phyloP scores from a whole-genome alignment of 2,888 invertebrate genomes.

The Copidosoma aretas region DNA sequence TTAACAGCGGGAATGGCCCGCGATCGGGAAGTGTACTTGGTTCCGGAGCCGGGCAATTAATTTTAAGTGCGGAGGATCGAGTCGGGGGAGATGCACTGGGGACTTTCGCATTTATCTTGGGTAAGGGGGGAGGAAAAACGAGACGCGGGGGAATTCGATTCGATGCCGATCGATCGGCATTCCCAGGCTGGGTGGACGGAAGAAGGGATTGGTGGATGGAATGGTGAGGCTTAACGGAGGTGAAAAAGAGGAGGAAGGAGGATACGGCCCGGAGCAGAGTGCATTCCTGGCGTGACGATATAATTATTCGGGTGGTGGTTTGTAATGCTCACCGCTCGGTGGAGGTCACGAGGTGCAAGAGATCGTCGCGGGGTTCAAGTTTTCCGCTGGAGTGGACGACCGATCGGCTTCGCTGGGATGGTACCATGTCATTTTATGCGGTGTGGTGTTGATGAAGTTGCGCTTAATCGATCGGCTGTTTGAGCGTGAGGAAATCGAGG shows the following conservation, averaged over 20 bases:
- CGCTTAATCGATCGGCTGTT: no score
- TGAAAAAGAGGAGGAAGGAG: no score
- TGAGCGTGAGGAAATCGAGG: no score
- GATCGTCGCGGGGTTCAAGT: constrained; percentile 11
- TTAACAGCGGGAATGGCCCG: no score
- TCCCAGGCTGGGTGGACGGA: not conserved
- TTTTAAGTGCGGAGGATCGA: no score
- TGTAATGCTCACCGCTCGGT: constrained; percentile 4
- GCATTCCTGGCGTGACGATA: constrained; percentile 28
- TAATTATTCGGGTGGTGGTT: constrained; percentile 34
- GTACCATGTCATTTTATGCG: no score
- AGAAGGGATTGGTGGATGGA: constrained; percentile 6
- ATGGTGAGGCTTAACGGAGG: not conserved
- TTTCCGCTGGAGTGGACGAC: constrained; percentile 17
- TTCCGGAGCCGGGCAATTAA: no score
- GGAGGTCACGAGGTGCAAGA: no score
- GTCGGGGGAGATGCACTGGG: no score
- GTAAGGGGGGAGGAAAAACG: no score
- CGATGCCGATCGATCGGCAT: constrained; percentile 11
- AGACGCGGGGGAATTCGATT: not conserved
- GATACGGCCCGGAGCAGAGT: constrained; percentile 5
- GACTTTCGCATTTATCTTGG: not conserved
- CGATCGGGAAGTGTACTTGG: no score
- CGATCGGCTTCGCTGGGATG: not conserved
- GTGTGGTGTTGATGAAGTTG: no score